phyloP scores from a whole-genome alignment of 2,113 vertebrate species.

The Probosciger aterrimus region DNA sequence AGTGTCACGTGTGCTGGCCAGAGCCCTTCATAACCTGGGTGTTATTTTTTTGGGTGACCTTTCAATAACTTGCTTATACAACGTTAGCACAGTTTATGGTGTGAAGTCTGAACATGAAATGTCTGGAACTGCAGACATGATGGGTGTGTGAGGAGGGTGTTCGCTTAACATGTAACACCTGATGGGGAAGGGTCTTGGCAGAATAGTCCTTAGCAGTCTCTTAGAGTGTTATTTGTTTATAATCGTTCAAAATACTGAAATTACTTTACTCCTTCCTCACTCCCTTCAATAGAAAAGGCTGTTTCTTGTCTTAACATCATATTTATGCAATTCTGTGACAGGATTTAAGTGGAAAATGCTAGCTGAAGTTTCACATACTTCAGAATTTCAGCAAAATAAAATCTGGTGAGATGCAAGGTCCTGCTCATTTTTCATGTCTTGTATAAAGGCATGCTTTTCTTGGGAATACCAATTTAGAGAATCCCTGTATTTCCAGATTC shows the following conservation, averaged over 20 bases:
- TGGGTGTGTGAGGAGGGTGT: not conserved
- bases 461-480: not conserved
- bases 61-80: slow-evolving; percentile 1
- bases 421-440: not conserved
- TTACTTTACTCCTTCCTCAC: not conserved
- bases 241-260: not conserved
- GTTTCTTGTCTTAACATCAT: not conserved
- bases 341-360: not conserved
- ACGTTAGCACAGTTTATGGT: not conserved
- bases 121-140: not conserved
- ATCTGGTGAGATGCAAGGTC: not conserved
- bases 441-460: not conserved
- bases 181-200: not conserved
- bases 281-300: not conserved
- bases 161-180: slow-evolving; percentile 15
- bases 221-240: not conserved
- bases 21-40: not conserved
- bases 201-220: not conserved
- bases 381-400: not conserved
- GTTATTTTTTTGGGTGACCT: not conserved
- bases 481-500: not conserved
- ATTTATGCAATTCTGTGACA: not conserved
- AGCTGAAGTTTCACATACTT: not conserved
- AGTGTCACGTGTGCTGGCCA: not conserved
- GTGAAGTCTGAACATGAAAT: not conserved